phyloP scores from a whole-genome alignment of 2,113 vertebrate species.

The Catharus bicknelli region DNA sequence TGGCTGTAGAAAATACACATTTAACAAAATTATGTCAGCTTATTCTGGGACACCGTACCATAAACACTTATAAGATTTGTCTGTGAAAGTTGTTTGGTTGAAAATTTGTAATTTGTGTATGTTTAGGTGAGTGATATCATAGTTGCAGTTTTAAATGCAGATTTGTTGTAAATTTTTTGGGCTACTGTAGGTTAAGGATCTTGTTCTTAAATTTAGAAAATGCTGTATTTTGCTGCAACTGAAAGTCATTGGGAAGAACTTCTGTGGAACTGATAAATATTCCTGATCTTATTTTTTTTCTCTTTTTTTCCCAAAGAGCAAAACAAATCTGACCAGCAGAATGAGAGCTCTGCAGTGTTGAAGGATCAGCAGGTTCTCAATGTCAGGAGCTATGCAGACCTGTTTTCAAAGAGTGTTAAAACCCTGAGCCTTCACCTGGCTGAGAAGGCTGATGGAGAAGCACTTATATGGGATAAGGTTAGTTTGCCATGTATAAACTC shows the following conservation, averaged over 20 bases:
- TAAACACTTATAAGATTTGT: neutral
- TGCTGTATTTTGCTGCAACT: neutral
- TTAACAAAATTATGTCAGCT: neutral
- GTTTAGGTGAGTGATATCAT: fast-evolving
- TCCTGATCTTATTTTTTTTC: neutral
- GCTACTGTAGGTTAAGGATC: neutral
- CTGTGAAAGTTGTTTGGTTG: neutral
- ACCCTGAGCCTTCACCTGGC: slow-evolving; percentile 85
- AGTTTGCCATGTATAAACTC: neutral
- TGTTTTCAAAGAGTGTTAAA: slow-evolving; percentile 91
- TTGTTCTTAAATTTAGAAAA: neutral
- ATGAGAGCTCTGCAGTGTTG: slow-evolving; percentile 77
- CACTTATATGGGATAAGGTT: slow-evolving; percentile 98
- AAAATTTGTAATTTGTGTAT: neutral
- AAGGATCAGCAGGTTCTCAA: slow-evolving; percentile 95
- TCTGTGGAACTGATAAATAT: neutral
- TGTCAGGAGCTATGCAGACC: slow-evolving; percentile 84
- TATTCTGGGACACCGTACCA: neutral
- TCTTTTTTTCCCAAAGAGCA: slow-evolving; percentile 43
- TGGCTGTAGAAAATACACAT: neutral
- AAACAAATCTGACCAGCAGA: slow-evolving; percentile 69
- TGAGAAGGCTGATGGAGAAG: slow-evolving; percentile 88
- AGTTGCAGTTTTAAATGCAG: neutral
- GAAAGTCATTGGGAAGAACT: neutral
- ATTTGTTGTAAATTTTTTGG: neutral